Base-by-base conservation (phyloP, 2,888 invertebrate species). In the Carpatolechia fugitivella region DNA sequence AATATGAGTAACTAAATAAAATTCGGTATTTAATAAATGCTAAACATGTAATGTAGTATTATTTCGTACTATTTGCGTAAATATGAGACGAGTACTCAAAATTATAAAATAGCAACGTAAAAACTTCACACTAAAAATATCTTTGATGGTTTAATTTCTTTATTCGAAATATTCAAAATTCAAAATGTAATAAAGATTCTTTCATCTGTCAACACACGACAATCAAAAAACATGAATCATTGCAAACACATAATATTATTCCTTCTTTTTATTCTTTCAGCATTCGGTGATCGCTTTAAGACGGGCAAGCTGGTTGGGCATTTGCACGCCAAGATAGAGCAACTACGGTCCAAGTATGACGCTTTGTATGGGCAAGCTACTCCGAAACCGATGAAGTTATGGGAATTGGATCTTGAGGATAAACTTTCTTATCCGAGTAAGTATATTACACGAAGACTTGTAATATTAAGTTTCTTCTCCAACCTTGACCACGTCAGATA, bases 341-440 rank as follows among this genome's bases (percentile, higher is more conserved):
- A 11, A 13, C 20, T 55, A 36, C 13, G 6, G 35, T 5, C 11
- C 13, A 51, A 46, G 24, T 33, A 44, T 13, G 24, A 36, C n/a
- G 10, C 31, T 0, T 11, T 50, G 40, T 57, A 57, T n/a, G 57
- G 57, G 11, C 18, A 38, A n/a, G 29, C 18, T 6, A 30, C 18
- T 0, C 33, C 24, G 11, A 13, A 1, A n/a, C 16, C 6, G 11
- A 33, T 7, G 11, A 54, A 54, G 6, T 3, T 48, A n/a, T 56
- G 56, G 56, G 56, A 56, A 38, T 31, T 51, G 7, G 51, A 54
- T 8, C 11, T 50, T 7, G 54, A 47, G 1, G 56, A 62, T 10
- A 49, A 18, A 3, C 41, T 61, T 2, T 54, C 54, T n/a, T 64
- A 60, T 54, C 62, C 62, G 29, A 56, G 64, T 61, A 56, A 58